These are phyloP conservation scores for Acanthornis magna DNA, from an alignment of 2,797 vertebrate species.

Conservation along the genomic window DNA sequence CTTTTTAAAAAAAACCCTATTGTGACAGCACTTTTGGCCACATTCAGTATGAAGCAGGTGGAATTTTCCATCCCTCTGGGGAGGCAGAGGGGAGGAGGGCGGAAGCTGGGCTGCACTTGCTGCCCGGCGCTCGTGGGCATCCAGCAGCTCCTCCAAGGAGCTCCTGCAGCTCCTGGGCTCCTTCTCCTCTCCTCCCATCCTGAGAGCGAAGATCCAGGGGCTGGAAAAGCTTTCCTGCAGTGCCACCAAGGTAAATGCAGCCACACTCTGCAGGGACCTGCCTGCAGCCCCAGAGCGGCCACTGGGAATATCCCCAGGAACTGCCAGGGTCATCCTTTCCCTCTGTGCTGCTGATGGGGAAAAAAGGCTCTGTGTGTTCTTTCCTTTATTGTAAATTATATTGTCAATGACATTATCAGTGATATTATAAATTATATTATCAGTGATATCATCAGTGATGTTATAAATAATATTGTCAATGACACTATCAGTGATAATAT, in stretches of 20 bases:
- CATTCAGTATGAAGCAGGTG: slow-evolving; percentile 24
- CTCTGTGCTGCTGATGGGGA: accelerated
- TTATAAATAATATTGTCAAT: background rate
- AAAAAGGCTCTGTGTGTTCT: background rate
- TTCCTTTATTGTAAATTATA: background rate
- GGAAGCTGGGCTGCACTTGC: background rate
- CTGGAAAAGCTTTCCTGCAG: background rate
- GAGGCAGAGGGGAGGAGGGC: slow-evolving; percentile 7
- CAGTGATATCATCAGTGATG: no score
- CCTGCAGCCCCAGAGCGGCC: background rate
- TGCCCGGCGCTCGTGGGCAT: accelerated
- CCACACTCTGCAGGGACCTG: background rate
- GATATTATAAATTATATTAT: no score
- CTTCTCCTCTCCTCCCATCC: background rate
- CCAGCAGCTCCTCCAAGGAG: background rate
- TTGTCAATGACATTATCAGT: no score
- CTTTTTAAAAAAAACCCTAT: background rate
- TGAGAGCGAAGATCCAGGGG: background rate
- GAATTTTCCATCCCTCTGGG: slow-evolving; percentile 59
- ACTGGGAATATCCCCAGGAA: background rate
- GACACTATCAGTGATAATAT: background rate
- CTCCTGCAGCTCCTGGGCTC: background rate
- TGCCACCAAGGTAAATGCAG: background rate
- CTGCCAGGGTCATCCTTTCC: background rate
- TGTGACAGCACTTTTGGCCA: slow-evolving; percentile 25